Evolutionary conservation across 2,888 invertebrate genomes (phyloP), one percentile per base, ranked within the genome.

Genomic region (Mythimna pallens): DNA sequence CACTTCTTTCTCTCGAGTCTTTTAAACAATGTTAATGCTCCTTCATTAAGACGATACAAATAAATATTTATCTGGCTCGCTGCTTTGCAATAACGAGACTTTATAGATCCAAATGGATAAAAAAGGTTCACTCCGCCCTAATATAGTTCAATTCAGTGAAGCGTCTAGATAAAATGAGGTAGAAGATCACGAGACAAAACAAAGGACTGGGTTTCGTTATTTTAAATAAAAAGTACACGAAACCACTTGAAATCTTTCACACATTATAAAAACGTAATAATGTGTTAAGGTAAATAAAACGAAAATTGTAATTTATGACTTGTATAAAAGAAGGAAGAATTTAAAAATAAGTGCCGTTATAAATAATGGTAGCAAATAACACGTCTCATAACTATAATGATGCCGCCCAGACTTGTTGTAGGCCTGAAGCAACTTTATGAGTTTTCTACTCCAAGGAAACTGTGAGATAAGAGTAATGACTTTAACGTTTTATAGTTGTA

Each of bases 11-110:
- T 65, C 55, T 74, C 25, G 59, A 72, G 25, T 63, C 64, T 71
- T 78, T 78, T 50, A 70, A 74, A 78, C 74, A 81, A 78, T 73
- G 59, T 76, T 83, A 86, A 72, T 86, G 40, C 66, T 55, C 68
- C 59, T 79, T 78, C 71, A 72, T 84, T 65, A 77, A 22, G 54
- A 72, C 63, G 30, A 77, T 69, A 81, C 52, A 77, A 73, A 85
- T 78, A 75, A 76, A 76, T 80, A 77, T 77, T 73, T 72, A 80
- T 80, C 58, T 68, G 58, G 20, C 59, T 72, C 52, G 54, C 55
- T 54, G 67, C 69, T 72, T 81, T 73, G 68, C 59, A 78, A 73
- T 84, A 84, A 81, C 59, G 62, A 73, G 62, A 73, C 52, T 79
- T 80, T 71, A 67, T 80, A 64, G 52, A 72, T 69, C 63, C 54